Conservation (phyloP, 2,888 invertebrate species). For the Sinotaia quadrata region DNA sequence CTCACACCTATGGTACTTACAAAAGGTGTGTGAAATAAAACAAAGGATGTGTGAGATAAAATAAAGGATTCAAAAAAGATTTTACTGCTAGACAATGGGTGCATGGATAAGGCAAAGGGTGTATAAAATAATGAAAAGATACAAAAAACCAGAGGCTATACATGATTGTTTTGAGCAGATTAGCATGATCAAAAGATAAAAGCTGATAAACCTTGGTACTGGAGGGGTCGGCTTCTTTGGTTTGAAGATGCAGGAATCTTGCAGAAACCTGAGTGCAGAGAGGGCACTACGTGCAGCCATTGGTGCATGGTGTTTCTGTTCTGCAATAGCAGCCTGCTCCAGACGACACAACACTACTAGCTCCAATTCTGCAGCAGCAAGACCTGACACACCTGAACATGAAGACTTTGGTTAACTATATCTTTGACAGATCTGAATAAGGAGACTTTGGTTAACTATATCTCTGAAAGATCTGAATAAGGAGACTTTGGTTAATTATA, state of each 20-base stretch:
- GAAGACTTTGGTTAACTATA: too few species aligned
- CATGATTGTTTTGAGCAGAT: background rate
- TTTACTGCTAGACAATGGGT: too few species aligned
- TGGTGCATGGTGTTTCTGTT: constrained; percentile 68
- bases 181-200: background rate
- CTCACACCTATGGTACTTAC: too few species aligned
- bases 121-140: background rate
- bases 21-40: too few species aligned
- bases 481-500: too few species aligned
- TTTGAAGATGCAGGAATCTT: constrained; percentile 55
- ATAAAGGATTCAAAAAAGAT: too few species aligned
- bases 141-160: background rate
- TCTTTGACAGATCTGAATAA: too few species aligned
- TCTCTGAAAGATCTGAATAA: too few species aligned
- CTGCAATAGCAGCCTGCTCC: constrained; percentile 63
- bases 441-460: too few species aligned
- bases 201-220: constrained; percentile 42
- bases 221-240: constrained; percentile 43
- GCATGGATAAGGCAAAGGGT: background rate
- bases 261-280: constrained; percentile 64
- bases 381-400: constrained; percentile 51
- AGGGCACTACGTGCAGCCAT: constrained; percentile 67
- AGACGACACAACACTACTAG: constrained; percentile 65
- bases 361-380: constrained; percentile 69
- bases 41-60: too few species aligned